A percentile compares a stretch with the other conserved stretches of the same genome.
Conservation (phyloP, 2,888 invertebrate genomes). For the Molanna angustata region DNA sequence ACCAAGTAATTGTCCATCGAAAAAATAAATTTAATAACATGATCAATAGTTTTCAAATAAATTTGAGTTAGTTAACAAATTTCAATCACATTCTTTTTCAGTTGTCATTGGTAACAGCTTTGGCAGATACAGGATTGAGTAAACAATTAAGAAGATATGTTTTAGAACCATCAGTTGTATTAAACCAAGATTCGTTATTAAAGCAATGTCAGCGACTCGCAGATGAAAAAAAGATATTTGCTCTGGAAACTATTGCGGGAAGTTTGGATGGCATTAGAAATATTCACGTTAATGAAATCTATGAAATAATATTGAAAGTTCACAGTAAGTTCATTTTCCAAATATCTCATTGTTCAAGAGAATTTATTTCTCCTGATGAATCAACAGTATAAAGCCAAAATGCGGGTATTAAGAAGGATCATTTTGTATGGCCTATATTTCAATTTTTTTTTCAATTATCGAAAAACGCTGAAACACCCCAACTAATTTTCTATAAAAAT, state of each 20-base stretch:
- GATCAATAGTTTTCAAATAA: too few relatives aligned
- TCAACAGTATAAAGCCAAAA: too few relatives aligned
- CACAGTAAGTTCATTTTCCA: constrained; percentile 49
- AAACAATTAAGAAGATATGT: constrained; percentile 51
- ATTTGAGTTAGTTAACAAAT: too few relatives aligned
- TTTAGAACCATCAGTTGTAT: constrained; percentile 51
- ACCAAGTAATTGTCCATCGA: too few relatives aligned
- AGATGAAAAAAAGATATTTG: constrained; percentile 43
- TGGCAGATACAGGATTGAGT: constrained; percentile 55
- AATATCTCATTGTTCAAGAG: too few relatives aligned
- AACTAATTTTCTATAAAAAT: too few relatives aligned
- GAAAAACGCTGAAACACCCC: too few relatives aligned
- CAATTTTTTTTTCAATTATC: too few relatives aligned
- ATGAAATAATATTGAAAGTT: constrained; percentile 50
- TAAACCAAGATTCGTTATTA: constrained; percentile 52
- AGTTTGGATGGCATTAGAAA: constrained; percentile 42
- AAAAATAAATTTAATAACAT: too few relatives aligned
- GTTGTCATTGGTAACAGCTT: constrained; percentile 50
- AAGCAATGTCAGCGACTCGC: constrained; percentile 54
- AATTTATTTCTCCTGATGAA: too few relatives aligned
- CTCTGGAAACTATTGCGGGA: constrained; percentile 43
- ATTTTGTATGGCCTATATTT: constrained; percentile 1
- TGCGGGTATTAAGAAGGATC: constrained; percentile 6
- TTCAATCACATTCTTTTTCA: constrained; percentile 35
- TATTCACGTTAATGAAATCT: constrained; percentile 45